Conservation (phyloP, 2,888 invertebrate genomes). For the Lasioglossum figueresi region DNA sequence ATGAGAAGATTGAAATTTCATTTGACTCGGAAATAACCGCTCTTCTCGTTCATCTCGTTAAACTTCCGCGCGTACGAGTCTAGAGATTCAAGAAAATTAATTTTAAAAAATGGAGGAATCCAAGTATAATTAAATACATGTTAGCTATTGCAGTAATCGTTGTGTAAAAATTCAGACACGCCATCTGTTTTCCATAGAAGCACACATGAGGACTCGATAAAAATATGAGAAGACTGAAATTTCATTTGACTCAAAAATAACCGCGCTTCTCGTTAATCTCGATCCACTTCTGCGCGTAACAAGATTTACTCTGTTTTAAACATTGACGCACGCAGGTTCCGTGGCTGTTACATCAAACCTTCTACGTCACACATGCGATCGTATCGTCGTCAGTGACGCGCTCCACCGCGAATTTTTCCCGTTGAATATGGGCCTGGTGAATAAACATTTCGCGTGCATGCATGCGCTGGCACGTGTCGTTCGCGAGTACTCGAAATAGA, state of each 20-base stretch:
- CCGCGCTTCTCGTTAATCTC: background rate
- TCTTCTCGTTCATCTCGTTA: background rate
- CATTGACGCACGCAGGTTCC: constrained; percentile 6
- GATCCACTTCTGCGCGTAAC: background rate
- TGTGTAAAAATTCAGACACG: background rate
- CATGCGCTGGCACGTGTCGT: background rate
- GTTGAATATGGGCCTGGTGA: background rate
- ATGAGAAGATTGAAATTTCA: background rate
- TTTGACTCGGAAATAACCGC: background rate
- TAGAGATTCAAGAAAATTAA: background rate
- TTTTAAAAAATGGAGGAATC: background rate
- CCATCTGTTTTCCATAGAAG: background rate
- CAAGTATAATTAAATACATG: no score
- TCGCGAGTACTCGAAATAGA: background rate
- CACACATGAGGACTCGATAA: background rate
- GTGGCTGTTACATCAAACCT: background rate
- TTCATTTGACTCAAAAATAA: background rate
- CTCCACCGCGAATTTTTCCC: background rate
- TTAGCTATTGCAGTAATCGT: no score
- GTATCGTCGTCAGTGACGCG: background rate
- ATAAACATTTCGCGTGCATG: background rate
- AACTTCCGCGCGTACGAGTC: no score
- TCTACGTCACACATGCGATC: constrained; percentile 10
- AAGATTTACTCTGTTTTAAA: background rate
- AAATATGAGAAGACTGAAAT: background rate